Percentiles rank a stretch among this genome's conserved stretches.
These are phyloP conservation scores for Rhabdomys pumilio DNA, from an alignment of 2,797 vertebrate genomes.

Conservation along the genomic window DNA sequence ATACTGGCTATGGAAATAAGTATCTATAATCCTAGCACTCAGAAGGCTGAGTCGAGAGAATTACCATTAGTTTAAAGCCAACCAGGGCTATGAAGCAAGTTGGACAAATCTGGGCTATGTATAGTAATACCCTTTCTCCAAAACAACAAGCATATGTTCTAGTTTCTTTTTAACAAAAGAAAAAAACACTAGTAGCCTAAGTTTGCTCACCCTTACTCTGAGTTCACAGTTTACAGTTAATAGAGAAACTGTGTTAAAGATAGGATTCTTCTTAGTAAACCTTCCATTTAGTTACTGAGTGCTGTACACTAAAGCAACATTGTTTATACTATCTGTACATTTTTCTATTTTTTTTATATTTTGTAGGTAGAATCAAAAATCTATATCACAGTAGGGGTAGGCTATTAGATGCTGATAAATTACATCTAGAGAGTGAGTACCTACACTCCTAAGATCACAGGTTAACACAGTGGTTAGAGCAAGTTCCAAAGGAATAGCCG, in stretches of 20 bases:
- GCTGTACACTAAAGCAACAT: slow-evolving; percentile 9
- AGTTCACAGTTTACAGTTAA: slow-evolving; percentile 44
- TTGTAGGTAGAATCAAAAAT: slow-evolving; percentile 38
- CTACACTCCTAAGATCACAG: slow-evolving; percentile 33
- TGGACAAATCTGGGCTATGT: neutral
- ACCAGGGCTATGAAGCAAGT: neutral
- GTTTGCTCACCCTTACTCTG: neutral
- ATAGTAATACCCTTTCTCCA: neutral
- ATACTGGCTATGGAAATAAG: neutral
- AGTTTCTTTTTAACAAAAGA: no score
- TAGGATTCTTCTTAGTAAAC: slow-evolving; percentile 13
- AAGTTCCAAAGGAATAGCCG: slow-evolving; percentile 46
- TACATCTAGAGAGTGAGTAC: neutral
- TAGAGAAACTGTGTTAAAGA: neutral
- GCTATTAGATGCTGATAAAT: slow-evolving; percentile 47
- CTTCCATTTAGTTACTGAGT: slow-evolving; percentile 28
- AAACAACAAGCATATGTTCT: neutral
- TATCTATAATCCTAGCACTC: neutral
- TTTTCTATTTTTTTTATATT: slow-evolving; percentile 72
- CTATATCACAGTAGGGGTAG: slow-evolving; percentile 13
- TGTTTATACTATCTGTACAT: slow-evolving; percentile 50
- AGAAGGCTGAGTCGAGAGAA: neutral
- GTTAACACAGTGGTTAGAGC: slow-evolving; percentile 56
- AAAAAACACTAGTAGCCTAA: neutral
- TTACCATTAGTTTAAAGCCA: neutral